Evolutionary conservation across 1,140 invertebrate genomes (phyloP), one percentile per base, ranked within the genome.

Genomic region (Megalonaias nervosa): DNA sequence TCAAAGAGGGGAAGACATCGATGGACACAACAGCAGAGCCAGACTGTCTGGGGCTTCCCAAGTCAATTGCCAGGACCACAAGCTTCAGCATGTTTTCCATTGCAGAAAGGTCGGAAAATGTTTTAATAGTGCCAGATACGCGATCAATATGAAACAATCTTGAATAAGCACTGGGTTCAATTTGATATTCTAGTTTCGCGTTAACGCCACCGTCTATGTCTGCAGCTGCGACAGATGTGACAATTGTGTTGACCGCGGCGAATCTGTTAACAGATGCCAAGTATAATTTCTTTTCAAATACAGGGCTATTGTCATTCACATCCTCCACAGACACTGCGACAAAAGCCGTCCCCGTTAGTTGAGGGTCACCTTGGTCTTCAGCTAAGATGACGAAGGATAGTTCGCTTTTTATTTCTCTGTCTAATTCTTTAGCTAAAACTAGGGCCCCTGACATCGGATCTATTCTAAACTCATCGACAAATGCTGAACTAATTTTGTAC

Each of bases 281-380:
- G n/a, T 72, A 73, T 15, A 59, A 17, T 23, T 1, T 73, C 15
- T 68, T 48, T n/a, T 48, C 56, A 31, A 78, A 78, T 57, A n/a
- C n/a, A 16, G 76, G 76, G 14, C 3, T 55, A 61, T 78, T 78
- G 38, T 78, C 76, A 57, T 78, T 78, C 16, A 78, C 57, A 69
- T 78, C 76, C 31, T 21, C 56, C 13, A 78, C 23, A 23, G 55
- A 21, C 16, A 78, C 31, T 14, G 58, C 57, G 14, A 73, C 26
- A 38, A 67, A 64, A 12, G 58, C 64, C 4, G 70, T 59, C 12
- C 70, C 65, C 16, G 76, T 67, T 4, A 61, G 19, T 17, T 71
- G 67, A 4, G 71, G 76, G 1, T 59, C 61, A 15, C 70, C 76
- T 69, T 74, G 67, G 21, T 78, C 76, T 21, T 73, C 70, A 12